phyloP scores from a whole-genome alignment of 2,888 invertebrate species.

The Leptinotarsa haldemani region DNA sequence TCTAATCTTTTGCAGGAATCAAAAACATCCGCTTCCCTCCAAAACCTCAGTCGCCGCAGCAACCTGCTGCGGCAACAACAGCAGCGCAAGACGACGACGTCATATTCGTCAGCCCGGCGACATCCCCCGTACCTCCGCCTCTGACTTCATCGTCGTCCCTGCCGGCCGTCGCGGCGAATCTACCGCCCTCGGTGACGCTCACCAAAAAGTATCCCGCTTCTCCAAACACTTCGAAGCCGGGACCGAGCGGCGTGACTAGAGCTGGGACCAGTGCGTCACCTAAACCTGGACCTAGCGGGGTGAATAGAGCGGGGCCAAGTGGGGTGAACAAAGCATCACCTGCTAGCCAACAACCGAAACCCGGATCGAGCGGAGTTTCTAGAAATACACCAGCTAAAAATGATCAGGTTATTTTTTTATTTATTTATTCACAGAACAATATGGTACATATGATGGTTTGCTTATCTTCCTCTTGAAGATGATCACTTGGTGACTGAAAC shows the following conservation, averaged over 20 bases:
- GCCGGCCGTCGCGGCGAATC: constrained; percentile 28
- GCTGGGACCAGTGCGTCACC: background rate
- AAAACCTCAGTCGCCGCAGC: constrained; percentile 62
- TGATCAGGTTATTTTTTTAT: background rate
- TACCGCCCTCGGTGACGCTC: constrained; percentile 29
- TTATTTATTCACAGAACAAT: too few species aligned
- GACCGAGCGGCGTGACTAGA: constrained; percentile 26
- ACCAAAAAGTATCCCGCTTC: constrained; percentile 19
- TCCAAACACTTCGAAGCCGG: constrained; percentile 12
- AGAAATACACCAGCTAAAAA: background rate
- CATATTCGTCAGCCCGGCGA: constrained; percentile 65
- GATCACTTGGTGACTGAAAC: too few species aligned
- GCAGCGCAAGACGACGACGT: constrained; percentile 66
- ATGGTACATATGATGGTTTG: too few species aligned
- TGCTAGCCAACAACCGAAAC: background rate
- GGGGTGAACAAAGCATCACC: constrained; percentile 1
- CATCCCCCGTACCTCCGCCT: constrained; percentile 40
- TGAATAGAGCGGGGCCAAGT: constrained; percentile 3
- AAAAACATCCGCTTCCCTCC: constrained; percentile 64
- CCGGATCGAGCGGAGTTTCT: background rate
- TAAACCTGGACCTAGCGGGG: constrained; percentile 20
- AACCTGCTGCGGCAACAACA: constrained; percentile 56
- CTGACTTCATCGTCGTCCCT: constrained; percentile 29
- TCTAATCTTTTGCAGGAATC: constrained; percentile 52
- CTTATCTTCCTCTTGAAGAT: too few species aligned